Conservation (phyloP, 92 coral and sea anemone species). For the Parazoanthus atlanticus region DNA sequence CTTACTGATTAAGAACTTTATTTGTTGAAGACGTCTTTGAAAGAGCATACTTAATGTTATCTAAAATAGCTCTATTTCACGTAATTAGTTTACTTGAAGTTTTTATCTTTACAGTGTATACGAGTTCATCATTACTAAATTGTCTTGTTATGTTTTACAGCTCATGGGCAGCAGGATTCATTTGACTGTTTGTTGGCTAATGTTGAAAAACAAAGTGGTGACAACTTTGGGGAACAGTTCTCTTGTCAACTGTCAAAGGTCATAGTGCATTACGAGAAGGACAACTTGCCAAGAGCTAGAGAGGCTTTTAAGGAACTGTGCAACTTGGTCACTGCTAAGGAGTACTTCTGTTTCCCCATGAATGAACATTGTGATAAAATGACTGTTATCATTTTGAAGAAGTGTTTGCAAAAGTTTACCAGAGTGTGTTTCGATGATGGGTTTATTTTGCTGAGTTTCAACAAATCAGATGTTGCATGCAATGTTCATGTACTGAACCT, state of each 20-base stretch:
- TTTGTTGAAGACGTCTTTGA: too few species aligned
- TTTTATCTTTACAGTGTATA: too few species aligned
- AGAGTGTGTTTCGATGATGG: constrained; percentile 8
- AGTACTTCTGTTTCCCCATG: not conserved
- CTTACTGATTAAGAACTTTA: too few species aligned
- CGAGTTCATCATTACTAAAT: not conserved
- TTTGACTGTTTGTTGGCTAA: not conserved
- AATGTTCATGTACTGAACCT: not conserved
- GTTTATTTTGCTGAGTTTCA: not conserved
- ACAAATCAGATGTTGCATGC: not conserved
- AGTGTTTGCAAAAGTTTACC: not conserved
- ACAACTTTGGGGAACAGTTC: not conserved
- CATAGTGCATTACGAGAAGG: not conserved
- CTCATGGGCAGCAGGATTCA: not conserved
- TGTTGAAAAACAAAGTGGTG: not conserved
- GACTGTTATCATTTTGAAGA: not conserved
- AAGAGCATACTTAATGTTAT: too few species aligned
- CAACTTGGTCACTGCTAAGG: not conserved
- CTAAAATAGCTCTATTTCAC: too few species aligned
- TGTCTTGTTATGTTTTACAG: not conserved
- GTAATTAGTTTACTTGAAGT: too few species aligned
- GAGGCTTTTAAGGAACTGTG: not conserved
- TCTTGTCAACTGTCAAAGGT: not conserved
- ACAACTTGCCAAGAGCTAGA: not conserved
- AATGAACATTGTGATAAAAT: not conserved